Evolutionary conservation across 1,140 invertebrate genomes (phyloP), one percentile per base, ranked within the genome.

Genomic region (Caerostris darwini): DNA sequence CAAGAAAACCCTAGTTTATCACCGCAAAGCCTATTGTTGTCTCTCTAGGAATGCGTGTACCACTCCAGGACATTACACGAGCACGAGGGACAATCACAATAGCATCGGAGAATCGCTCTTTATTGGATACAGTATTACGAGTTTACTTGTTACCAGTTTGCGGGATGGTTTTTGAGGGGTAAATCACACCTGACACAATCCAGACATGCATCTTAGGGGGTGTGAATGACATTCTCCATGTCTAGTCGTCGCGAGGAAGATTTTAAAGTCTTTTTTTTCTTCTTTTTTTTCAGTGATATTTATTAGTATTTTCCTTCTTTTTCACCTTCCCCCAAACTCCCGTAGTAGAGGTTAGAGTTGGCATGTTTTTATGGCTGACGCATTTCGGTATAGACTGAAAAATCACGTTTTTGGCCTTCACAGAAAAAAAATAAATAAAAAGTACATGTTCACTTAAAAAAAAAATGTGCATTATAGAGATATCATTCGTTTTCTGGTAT

Each of bases 121-220:
- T 53, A 77, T 77, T 77, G 71, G 50, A 10, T 50, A 50, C 34
- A 34, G 71, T 77, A 77, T 53, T 77, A 77, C 71, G 50, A 50
- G 71, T 77, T 77, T 77, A 77, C 71, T 77, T 77, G 71, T 77
- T 77, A 77, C 71, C 53, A 53, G 71, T 77, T 77, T 71, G 87
- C 5, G n/a, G 61, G 56, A 17, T 57, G 50, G 64, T 61, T 67
- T 56, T 34, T 0, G n/a, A 50, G 64, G 89, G 89, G 69, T 81
- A 90, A 58, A 90, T 90, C 89, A 90, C 89, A 34, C 71, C 57
- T 90, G 89, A 90, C 89, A 81, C 67, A 50, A 90, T 19, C 89
- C 53, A 10, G 17, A 69, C 89, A 90, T 81, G 54, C 54, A 90
- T 90, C 89, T 90, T 90, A n/a, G 14, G n/a, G n/a, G 61, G 61